Conservation (phyloP, 2,888 invertebrate species). For the Dryadula phaetusa region DNA sequence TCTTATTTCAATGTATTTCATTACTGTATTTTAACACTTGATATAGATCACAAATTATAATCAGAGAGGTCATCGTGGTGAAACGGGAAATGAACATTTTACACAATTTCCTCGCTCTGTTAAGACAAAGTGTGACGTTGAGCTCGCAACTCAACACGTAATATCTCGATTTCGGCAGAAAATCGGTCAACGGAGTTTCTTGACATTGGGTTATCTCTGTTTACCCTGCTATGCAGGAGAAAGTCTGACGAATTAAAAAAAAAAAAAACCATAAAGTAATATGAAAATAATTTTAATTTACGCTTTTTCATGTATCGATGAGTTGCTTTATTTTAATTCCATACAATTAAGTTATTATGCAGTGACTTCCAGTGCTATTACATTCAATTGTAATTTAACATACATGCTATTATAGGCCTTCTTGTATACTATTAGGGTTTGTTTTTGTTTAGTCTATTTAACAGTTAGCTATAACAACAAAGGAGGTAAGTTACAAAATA, state of each 20-base stretch:
- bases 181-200: too few species aligned
- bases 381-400: background rate
- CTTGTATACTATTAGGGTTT: background rate
- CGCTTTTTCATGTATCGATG: background rate
- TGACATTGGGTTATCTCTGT: too few species aligned
- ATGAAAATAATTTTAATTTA: background rate
- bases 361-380: background rate
- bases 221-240: too few species aligned
- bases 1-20: too few species aligned
- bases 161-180: too few species aligned
- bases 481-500: background rate
- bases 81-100: too few species aligned
- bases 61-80: too few species aligned
- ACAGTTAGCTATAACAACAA: background rate
- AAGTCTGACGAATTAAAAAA: background rate
- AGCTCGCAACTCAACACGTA: too few species aligned
- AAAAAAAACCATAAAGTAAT: background rate
- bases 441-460: background rate
- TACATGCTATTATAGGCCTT: background rate
- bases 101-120: too few species aligned
- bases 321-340: slow-evolving; percentile 11
- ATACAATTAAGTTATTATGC: background rate
- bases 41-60: too few species aligned
- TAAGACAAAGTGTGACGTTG: too few species aligned
- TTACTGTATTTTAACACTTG: too few species aligned